Evolutionary conservation across 2,797 vertebrate species (phyloP), one percentile per base, ranked within the genome.

Genomic region (Cuculus canorus): DNA sequence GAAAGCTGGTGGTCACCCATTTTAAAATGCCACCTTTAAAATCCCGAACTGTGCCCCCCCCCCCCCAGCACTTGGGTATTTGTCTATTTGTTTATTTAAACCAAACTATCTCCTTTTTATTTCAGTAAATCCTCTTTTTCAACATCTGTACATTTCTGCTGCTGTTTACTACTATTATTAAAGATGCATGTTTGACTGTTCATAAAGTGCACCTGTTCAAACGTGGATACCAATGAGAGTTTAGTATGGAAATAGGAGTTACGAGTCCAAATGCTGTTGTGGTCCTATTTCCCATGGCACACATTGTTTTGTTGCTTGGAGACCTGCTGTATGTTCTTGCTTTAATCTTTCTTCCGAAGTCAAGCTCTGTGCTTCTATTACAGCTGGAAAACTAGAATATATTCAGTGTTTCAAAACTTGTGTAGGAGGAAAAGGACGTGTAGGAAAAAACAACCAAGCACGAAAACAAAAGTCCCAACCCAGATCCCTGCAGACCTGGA

Each of bases 371-470:
- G 32, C 35, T 89, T 95, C 71, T 90, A 70, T 88, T 88, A 76
- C 28, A 93, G 25, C 82, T n/a, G 80, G 33, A 91, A 90, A 87
- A 69, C 35, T 41, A 88, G 87, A 79, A 90, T 88, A 91, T 63
- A 80, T 37, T 84, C 30, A 23, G 59, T 86, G 61, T 91, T 95
- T 95, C 86, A 86, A 94, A 92, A 96, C 48, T 79, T 86, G 88
- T 81, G 91, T 93, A 94, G 90, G 91, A 92, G 88, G 91, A 70
- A 88, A 93, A 88, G 23, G 15, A 93, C 33, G 9, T 15, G 43
- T 72, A 64, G 32, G 47, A 54, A 92, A 88, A 95, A 81, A 47
- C 61, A 92, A 72, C 32, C 43, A 68, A 59, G 47, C 50, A 61
- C 76, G 76, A 83, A 96, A 96, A 75, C 88, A 94, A 94, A 92